A percentile compares a stretch with the other conserved stretches of the same genome.
phyloP scores from a whole-genome alignment of 2,113 vertebrate species.

The Furnarius figulus region DNA sequence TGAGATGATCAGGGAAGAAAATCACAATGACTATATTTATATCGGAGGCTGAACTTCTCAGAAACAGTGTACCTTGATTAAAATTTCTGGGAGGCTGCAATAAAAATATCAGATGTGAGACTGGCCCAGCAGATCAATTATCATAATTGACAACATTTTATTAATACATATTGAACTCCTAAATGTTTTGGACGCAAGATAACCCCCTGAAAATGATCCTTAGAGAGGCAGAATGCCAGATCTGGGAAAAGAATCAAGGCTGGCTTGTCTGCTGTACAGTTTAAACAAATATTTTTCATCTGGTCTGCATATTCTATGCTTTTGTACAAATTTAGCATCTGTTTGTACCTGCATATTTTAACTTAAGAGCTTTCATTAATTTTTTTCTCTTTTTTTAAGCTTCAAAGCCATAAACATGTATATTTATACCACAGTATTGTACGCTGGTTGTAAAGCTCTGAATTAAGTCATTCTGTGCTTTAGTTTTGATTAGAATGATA shows the following conservation, averaged over 20 bases:
- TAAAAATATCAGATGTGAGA: conserved; percentile 76
- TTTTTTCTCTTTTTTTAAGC: conserved; percentile 16
- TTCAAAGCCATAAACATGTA: conserved; percentile 64
- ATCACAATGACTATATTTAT: conserved; percentile 86
- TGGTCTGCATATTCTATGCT: conserved; percentile 57
- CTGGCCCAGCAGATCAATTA: conserved; percentile 78
- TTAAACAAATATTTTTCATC: conserved; percentile 72
- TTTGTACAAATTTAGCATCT: conserved; percentile 70
- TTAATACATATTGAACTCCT: conserved; percentile 76
- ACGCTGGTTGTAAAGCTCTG: conserved; percentile 58
- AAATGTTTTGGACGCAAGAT: conserved; percentile 71
- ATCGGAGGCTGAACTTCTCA: conserved; percentile 81
- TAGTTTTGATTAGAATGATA: conserved; percentile 74
- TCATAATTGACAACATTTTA: conserved; percentile 79
- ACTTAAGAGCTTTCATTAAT: conserved; percentile 51
- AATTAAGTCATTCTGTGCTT: conserved; percentile 67
- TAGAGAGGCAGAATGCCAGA: conserved; percentile 66
- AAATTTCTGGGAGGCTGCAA: conserved; percentile 81
- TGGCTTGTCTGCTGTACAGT: conserved; percentile 55
- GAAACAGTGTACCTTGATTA: conserved; percentile 86
- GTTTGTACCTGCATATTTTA: conserved; percentile 71
- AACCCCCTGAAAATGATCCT: conserved; percentile 63
- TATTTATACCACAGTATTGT: conserved; percentile 66
- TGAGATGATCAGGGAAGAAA: conserved; percentile 83
- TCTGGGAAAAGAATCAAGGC: conserved; percentile 65